These are phyloP conservation scores for Limnodromus scolopaceus DNA, from an alignment of 2,797 vertebrate species.

Conservation along the genomic window DNA sequence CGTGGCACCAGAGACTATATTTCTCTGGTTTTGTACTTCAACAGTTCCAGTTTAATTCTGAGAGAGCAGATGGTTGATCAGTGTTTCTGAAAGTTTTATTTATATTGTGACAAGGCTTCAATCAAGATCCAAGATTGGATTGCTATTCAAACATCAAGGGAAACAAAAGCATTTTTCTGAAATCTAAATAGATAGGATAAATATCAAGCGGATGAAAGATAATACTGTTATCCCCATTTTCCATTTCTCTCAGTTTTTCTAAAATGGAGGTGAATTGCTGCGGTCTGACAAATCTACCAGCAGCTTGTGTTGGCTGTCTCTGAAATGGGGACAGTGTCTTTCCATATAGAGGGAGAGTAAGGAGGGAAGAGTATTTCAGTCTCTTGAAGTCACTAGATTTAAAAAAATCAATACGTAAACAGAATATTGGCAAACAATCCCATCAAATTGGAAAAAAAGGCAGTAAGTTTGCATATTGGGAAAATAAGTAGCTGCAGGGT, in stretches of 20 bases:
- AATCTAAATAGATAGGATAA: conserved; percentile 22
- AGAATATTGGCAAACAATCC: neutral
- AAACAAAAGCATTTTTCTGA: conserved; percentile 10
- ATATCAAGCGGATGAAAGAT: neutral
- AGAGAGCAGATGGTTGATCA: neutral
- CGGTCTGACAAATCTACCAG: neutral
- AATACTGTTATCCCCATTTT: neutral
- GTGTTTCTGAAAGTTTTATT: neutral
- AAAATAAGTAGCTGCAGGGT: neutral
- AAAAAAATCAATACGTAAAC: neutral
- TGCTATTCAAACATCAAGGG: neutral
- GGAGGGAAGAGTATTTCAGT: neutral
- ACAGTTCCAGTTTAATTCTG: neutral
- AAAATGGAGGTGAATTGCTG: neutral
- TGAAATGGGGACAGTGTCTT: neutral
- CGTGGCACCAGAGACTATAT: neutral
- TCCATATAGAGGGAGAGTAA: neutral
- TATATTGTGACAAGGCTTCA: conserved; percentile 18
- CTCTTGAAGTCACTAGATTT: neutral
- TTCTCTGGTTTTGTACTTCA: neutral
- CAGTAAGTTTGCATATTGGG: neutral
- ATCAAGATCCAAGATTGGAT: neutral
- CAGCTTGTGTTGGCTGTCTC: neutral
- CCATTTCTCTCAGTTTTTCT: conserved; percentile 7
- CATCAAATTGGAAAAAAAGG: neutral